Base-by-base conservation (phyloP, 30 jellyfish, hydroid and myxozoan genomes). In the Cassiopea andromeda region DNA sequence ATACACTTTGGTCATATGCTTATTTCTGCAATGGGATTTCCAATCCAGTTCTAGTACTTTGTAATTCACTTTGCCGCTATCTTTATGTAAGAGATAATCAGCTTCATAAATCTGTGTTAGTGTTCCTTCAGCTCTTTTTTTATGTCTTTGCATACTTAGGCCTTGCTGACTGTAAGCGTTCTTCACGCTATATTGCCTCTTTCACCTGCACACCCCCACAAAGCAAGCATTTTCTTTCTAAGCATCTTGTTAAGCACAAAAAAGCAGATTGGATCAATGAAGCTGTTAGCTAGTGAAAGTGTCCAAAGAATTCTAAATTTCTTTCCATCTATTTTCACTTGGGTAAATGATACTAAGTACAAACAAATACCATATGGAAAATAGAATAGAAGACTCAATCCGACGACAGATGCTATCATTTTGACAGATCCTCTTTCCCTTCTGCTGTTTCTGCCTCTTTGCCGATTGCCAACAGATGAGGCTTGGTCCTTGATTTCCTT, bases 391-490 rank as follows among this genome's bases (percentile, higher is more conserved):
- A 80, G 15, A 67, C 47, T 58, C 18, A 80, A 38, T 58, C 48
- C 89, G 6, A 80, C 78, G n/a, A 80, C 60, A 46, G 60, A 8
- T 61, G 89, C 89, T 8, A 60, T 46, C 89, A 80, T 80, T 14
- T 80, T 80, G 58, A 48, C 64, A 1, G 89, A 80, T 7, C 70
- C 70, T 48, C 87, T 75, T 38, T 54, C n/a, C 44, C 76, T 14
- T 10, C 5, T 67, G 7, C 12, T 4, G 14, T 70, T 38, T 18
- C 38, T 7, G 17, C 38, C 47, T 50, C 2, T 45, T 64, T 60
- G 4, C 38, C 60, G 67, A n/a, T 61, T 61, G 15, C 46, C 27
- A 12, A 80, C 78, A 2, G 78, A 19, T 7, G 13, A 10, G 7
- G 78, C 89, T 46, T 80, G 89, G 14, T 19, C 68, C 15, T 46